A percentile compares a stretch with the other conserved stretches of the same genome.
Conservation (phyloP, 2,113 vertebrate genomes). For the Tapirus terrestris region DNA sequence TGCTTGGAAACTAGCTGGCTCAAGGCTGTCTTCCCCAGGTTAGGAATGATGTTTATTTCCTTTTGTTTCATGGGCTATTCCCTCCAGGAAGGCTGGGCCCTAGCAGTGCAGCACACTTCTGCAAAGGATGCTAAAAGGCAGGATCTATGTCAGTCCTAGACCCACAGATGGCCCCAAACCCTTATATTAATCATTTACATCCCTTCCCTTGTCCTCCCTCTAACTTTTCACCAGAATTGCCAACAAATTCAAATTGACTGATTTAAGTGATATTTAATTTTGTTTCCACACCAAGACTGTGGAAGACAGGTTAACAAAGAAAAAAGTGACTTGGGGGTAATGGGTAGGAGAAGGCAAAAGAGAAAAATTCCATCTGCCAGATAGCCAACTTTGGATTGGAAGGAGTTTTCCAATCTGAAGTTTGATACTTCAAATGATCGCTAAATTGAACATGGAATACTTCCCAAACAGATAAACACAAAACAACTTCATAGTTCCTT, state of each 20-base stretch:
- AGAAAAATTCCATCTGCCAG: background rate
- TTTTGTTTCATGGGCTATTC: background rate
- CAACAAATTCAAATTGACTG: background rate
- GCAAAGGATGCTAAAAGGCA: background rate
- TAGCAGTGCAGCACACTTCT: background rate
- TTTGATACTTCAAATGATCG: background rate
- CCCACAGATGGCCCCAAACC: background rate
- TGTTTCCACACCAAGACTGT: background rate
- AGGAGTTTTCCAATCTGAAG: slow-evolving; percentile 6
- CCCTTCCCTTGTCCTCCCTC: background rate
- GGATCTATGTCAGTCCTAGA: background rate
- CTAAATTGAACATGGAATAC: background rate
- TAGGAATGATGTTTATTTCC: background rate
- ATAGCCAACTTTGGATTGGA: background rate
- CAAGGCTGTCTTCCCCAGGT: background rate
- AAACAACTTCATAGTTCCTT: background rate
- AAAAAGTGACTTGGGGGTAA: background rate
- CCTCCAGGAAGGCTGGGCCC: background rate
- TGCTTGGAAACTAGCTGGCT: background rate
- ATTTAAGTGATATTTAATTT: slow-evolving; percentile 15
- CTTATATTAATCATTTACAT: background rate
- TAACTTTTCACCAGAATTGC: background rate
- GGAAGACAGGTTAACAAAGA: background rate
- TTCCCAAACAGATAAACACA: slow-evolving; percentile 30
- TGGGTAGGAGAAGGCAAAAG: background rate